Evolutionary conservation across 2,888 invertebrate genomes (phyloP).

Genomic region (Oxyteleia sp.): DNA sequence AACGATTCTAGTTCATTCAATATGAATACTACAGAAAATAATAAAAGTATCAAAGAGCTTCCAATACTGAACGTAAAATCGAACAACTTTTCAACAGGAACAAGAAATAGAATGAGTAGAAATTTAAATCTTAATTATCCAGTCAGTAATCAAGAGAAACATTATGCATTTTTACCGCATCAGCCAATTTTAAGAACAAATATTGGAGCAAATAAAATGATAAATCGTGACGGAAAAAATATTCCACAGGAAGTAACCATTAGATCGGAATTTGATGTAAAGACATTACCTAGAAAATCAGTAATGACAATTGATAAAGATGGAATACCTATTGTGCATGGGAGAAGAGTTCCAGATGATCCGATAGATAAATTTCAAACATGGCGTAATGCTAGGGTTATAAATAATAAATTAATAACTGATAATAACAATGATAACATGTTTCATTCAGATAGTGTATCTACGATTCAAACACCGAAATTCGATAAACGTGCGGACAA

Average conservation of each 20-base stretch:
- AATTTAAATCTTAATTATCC: conserved; percentile 64
- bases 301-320: conserved; percentile 91
- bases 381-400: conserved; percentile 96
- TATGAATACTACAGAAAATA: background rate
- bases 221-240: conserved; percentile 88
- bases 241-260: conserved; percentile 92
- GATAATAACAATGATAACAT: conserved; percentile 91
- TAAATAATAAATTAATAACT: conserved; percentile 94
- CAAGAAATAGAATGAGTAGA: conserved; percentile 75
- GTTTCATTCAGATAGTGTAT: conserved; percentile 86
- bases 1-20: background rate
- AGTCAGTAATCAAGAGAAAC: conserved; percentile 3
- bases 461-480: conserved; percentile 84
- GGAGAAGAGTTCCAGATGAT: conserved; percentile 94
- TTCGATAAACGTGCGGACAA: conserved; percentile 36
- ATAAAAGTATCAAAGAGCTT: background rate
- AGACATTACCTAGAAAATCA: conserved; percentile 88
- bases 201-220: conserved; percentile 83
- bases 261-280: conserved; percentile 90
- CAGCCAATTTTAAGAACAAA: conserved; percentile 82
- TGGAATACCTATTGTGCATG: conserved; percentile 94
- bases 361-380: conserved; percentile 93
- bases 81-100: conserved; percentile 69
- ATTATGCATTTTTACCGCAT: conserved; percentile 80
- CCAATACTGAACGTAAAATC: background rate